Evolutionary conservation across 1,140 invertebrate genomes (phyloP).

Genomic region (Drosophila sucinea): DNA sequence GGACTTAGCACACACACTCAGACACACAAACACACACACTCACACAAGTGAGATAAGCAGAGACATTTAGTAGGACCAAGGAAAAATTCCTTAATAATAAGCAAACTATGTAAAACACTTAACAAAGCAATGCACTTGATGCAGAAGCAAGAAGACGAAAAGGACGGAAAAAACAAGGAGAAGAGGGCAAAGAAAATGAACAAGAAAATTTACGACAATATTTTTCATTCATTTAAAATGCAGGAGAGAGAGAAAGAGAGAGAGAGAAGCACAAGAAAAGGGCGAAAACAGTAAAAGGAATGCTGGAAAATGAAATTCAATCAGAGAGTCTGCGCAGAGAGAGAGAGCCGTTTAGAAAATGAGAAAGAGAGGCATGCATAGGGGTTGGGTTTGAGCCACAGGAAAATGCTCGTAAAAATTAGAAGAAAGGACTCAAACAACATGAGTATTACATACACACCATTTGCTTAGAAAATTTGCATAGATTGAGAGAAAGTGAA

Average conservation of each 20-base stretch:
- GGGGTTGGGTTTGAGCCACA: conserved; percentile 70
- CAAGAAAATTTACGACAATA: conserved; percentile 72
- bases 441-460: conserved; percentile 39
- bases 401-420: conserved; percentile 69
- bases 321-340: conserved; percentile 10
- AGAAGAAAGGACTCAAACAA: conserved; percentile 23
- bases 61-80: conserved; percentile 36
- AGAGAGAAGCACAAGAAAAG: conserved; percentile 4
- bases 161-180: neutral
- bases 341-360: neutral
- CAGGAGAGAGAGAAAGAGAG: conserved; percentile 10
- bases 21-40: conserved; percentile 19
- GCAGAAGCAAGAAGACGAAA: conserved; percentile 21
- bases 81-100: conserved; percentile 24
- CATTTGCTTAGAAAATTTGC: conserved; percentile 48
- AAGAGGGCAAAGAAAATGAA: conserved; percentile 44
- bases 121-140: conserved; percentile 69
- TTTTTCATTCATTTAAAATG: conserved; percentile 82
- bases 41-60: conserved; percentile 27
- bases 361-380: conserved; percentile 1
- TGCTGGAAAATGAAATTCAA: conserved; percentile 10
- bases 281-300: conserved; percentile 1
- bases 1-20: neutral
- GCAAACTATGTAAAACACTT: conserved; percentile 65
- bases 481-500: neutral